These are phyloP conservation scores for Brachyhypopomus gauderio DNA, from an alignment of 2,113 vertebrate species.

Conservation along the genomic window DNA sequence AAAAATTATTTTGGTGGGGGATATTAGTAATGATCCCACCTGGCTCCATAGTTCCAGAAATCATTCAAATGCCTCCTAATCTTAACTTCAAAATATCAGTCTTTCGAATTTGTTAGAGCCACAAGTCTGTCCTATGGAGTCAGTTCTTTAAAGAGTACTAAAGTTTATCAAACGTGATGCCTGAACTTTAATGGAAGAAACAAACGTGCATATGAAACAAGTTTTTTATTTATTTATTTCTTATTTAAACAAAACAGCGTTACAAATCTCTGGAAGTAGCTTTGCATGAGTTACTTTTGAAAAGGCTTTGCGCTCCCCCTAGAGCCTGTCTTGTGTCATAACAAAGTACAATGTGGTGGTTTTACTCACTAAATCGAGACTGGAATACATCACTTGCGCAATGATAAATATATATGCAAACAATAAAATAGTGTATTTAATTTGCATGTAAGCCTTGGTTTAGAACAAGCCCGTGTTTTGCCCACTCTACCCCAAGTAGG, in stretches of 20 bases:
- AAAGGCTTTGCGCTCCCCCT: slow-evolving; percentile 28
- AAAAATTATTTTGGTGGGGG: too few species aligned
- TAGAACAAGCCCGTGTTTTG: too few species aligned
- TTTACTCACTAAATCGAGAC: neutral
- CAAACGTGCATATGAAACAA: neutral
- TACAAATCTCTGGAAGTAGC: neutral
- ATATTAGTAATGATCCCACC: too few species aligned
- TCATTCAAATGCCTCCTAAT: too few species aligned
- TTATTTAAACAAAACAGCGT: neutral
- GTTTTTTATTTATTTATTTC: too few species aligned
- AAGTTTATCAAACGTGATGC: neutral
- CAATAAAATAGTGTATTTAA: neutral
- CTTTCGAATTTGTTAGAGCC: too few species aligned
- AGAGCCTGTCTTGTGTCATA: neutral
- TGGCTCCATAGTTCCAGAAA: too few species aligned
- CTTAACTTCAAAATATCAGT: too few species aligned
- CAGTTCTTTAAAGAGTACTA: too few species aligned
- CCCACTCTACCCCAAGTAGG: neutral
- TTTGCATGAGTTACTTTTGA: neutral
- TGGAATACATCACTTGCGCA: neutral
- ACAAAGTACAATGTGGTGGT: neutral
- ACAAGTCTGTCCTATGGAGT: too few species aligned
- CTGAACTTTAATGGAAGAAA: neutral
- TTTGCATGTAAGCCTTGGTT: neutral
- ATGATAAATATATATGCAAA: neutral